Evolutionary conservation across 2,797 vertebrate genomes (phyloP).

Genomic region (Leucoraja ocellata): DNA sequence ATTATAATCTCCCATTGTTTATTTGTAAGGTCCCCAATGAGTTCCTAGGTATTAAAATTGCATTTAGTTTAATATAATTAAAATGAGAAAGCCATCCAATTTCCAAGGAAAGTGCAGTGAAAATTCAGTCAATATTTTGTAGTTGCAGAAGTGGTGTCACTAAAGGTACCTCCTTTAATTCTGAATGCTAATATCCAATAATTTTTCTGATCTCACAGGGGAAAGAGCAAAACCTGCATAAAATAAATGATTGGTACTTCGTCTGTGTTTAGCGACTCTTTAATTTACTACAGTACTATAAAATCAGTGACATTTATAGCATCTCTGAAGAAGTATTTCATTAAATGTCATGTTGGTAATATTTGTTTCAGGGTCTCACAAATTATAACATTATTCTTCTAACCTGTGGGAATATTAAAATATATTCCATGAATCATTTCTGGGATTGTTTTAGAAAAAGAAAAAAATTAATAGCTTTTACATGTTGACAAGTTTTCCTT

Average conservation of each 20-base stretch:
- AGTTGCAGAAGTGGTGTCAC: neutral
- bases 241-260: constrained; percentile 9
- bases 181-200: constrained; percentile 18
- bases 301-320: neutral
- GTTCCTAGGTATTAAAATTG: constrained; percentile 21
- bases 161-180: neutral
- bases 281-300: neutral
- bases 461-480: neutral
- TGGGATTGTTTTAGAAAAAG: neutral
- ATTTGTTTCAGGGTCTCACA: constrained; percentile 1
- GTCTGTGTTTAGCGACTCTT: neutral
- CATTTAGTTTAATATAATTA: constrained; percentile 26
- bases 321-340: neutral
- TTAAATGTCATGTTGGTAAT: neutral
- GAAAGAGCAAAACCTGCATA: constrained; percentile 4
- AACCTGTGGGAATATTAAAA: neutral
- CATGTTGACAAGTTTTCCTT: neutral
- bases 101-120: neutral
- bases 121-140: constrained; percentile 28
- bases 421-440: neutral
- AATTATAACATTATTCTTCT: neutral
- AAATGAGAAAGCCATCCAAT: neutral
- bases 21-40: neutral
- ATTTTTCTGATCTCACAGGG: neutral
- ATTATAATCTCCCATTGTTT: neutral